A percentile compares a stretch with the other conserved stretches of the same genome.
phyloP scores from a whole-genome alignment of 2,888 invertebrate genomes.

The Pristionchus arcanus region DNA sequence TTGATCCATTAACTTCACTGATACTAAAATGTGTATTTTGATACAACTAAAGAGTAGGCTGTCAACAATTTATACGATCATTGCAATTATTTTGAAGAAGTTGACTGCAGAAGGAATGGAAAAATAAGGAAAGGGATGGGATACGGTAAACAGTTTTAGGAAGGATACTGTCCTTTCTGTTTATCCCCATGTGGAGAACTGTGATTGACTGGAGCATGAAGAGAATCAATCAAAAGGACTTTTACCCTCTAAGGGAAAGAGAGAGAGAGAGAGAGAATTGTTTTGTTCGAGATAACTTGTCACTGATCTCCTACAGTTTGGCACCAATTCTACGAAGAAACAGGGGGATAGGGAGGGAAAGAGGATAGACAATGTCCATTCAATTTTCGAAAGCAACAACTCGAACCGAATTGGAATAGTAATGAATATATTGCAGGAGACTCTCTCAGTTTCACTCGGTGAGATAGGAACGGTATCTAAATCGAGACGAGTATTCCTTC shows the following conservation, averaged over 20 bases:
- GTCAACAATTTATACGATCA: conserved; percentile 1
- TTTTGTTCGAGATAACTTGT: neutral
- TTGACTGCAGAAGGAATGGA: neutral
- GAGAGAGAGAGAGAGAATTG: neutral
- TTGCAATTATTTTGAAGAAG: neutral
- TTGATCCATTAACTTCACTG: neutral
- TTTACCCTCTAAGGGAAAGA: neutral
- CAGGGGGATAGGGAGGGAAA: too few relatives aligned
- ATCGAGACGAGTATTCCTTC: conserved; percentile 40
- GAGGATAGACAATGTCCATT: too few relatives aligned
- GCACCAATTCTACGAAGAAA: neutral
- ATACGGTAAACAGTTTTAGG: neutral
- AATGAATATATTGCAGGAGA: conserved; percentile 32
- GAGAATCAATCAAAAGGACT: conserved; percentile 39
- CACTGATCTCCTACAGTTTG: neutral
- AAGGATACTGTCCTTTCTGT: neutral
- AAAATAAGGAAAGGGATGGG: neutral
- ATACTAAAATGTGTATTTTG: neutral
- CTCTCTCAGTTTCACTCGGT: neutral
- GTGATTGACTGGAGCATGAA: neutral
- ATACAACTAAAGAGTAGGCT: neutral
- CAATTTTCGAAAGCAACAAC: too few relatives aligned
- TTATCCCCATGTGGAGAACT: neutral
- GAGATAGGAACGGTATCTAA: conserved; percentile 22
- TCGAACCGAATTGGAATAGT: neutral